These are phyloP conservation scores for Venustaconcha ellipsiformis DNA, from an alignment of 1,140 invertebrate genomes.

Conservation along the genomic window DNA sequence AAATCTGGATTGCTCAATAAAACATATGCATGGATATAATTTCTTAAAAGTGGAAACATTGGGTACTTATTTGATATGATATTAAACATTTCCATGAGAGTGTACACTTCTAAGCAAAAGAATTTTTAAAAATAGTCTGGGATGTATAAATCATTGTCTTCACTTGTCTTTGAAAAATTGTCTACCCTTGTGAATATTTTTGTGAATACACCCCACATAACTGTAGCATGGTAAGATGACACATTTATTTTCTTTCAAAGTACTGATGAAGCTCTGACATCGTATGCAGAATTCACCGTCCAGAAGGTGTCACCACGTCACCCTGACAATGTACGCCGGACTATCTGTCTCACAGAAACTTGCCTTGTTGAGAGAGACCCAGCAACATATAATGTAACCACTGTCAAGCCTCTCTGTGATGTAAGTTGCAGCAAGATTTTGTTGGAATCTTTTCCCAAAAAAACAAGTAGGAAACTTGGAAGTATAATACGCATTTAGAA, in stretches of 20 bases:
- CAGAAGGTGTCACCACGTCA: slow-evolving; percentile 64
- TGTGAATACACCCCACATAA: too few species aligned
- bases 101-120: too few species aligned
- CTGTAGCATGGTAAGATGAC: neutral
- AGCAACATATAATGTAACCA: slow-evolving; percentile 92
- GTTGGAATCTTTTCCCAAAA: neutral
- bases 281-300: slow-evolving; percentile 67
- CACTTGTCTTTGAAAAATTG: too few species aligned
- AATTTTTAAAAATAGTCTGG: too few species aligned
- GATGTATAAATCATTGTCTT: too few species aligned
- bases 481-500: neutral
- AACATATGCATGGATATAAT: too few species aligned
- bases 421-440: slow-evolving; percentile 71
- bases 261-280: slow-evolving; percentile 67
- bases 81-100: too few species aligned
- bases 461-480: neutral
- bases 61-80: too few species aligned
- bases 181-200: too few species aligned
- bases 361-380: slow-evolving; percentile 97
- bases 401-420: slow-evolving; percentile 87
- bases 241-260: slow-evolving; percentile 41
- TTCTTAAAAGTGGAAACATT: too few species aligned
- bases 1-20: too few species aligned
- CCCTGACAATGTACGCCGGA: slow-evolving; percentile 77
- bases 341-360: slow-evolving; percentile 94